Conservation (phyloP, 2,113 vertebrate genomes). For the Pleuronectes platessa region DNA sequence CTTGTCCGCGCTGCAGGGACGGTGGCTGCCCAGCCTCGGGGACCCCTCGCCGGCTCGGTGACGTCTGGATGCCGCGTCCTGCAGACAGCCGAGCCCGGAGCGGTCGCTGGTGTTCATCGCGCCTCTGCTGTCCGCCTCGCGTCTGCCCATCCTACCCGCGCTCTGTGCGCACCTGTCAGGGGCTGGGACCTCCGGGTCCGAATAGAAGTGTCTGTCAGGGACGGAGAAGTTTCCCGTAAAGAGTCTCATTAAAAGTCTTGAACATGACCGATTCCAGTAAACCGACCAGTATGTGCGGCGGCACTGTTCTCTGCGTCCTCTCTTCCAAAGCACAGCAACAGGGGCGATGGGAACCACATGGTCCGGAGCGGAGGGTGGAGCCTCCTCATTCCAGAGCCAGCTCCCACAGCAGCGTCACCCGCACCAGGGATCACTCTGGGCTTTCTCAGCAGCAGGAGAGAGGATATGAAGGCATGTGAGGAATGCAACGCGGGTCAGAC, state of each 20-base stretch:
- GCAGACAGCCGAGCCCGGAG: slow-evolving; percentile 67
- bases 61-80: slow-evolving; percentile 53
- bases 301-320: not conserved
- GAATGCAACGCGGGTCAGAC: slow-evolving; percentile 48
- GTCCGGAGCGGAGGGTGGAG: slow-evolving; percentile 55
- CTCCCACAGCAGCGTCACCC: slow-evolving; percentile 25
- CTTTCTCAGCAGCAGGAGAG: not conserved
- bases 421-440: not conserved
- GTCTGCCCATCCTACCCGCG: slow-evolving; percentile 72
- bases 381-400: slow-evolving; percentile 17
- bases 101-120: slow-evolving; percentile 66
- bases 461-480: slow-evolving; percentile 28
- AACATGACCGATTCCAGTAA: not conserved
- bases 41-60: slow-evolving; percentile 33
- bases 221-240: no score
- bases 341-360: slow-evolving; percentile 45
- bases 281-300: not conserved
- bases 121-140: slow-evolving; percentile 65
- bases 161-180: slow-evolving; percentile 49
- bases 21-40: not conserved
- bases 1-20: not conserved
- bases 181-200: not conserved
- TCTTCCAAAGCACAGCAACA: slow-evolving; percentile 38
- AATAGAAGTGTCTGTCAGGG: not conserved
- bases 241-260: no score